These are phyloP conservation scores for Cephus cinctus DNA, from an alignment of 1,140 invertebrate genomes.

Conservation along the genomic window DNA sequence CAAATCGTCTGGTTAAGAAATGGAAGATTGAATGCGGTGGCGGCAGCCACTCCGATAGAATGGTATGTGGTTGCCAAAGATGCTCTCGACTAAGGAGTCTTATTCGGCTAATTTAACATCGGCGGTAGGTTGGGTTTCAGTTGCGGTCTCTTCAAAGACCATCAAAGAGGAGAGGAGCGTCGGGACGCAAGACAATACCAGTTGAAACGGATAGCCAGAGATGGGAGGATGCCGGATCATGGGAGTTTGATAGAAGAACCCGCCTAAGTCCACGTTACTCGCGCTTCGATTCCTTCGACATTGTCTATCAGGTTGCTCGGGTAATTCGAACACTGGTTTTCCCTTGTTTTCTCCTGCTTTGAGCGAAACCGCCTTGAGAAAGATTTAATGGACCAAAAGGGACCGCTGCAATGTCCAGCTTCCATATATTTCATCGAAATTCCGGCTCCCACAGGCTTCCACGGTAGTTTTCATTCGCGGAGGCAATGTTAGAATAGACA, in stretches of 20 bases:
- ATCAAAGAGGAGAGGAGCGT: slow-evolving; percentile 2
- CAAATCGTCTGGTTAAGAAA: background rate
- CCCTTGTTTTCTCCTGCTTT: slow-evolving; percentile 25
- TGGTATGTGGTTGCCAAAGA: too few species aligned
- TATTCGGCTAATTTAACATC: slow-evolving; percentile 51
- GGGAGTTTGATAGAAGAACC: slow-evolving; percentile 29
- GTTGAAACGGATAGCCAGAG: slow-evolving; percentile 40
- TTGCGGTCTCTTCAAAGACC: slow-evolving; percentile 41
- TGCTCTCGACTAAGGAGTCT: slow-evolving; percentile 4
- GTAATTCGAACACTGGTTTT: too few species aligned
- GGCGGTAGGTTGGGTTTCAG: slow-evolving; percentile 25
- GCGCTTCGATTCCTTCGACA: slow-evolving; percentile 32
- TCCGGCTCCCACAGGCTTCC: background rate
- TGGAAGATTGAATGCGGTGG: background rate
- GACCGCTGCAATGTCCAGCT: too few species aligned
- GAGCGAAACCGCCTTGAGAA: too few species aligned
- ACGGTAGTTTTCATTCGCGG: background rate
- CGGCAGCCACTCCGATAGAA: too few species aligned
- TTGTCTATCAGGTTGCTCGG: background rate
- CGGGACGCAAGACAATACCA: slow-evolving; percentile 44
- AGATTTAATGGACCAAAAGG: background rate
- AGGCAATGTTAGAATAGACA: slow-evolving; percentile 3
- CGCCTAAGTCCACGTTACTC: slow-evolving; percentile 22
- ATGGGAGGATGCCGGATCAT: slow-evolving; percentile 20
- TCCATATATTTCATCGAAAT: too few species aligned